Evolutionary conservation across 2,888 invertebrate genomes (phyloP).

Genomic region (Pteria penguin): DNA sequence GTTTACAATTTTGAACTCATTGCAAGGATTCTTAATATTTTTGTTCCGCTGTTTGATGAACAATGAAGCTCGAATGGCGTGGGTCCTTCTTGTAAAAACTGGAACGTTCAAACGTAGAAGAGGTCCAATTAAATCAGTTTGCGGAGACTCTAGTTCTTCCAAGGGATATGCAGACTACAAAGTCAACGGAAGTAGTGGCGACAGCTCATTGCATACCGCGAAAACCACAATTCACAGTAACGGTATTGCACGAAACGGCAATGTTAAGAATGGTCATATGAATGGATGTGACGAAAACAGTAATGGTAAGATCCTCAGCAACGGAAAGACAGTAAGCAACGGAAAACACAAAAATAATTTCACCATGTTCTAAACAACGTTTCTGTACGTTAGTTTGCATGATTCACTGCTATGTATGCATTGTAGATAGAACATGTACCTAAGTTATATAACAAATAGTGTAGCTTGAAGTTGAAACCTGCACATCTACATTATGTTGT

Average conservation of each 20-base stretch:
- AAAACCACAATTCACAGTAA: conserved; percentile 19
- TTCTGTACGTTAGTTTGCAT: not conserved
- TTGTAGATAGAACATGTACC: not conserved
- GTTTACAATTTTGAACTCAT: conserved; percentile 75
- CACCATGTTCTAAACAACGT: not conserved
- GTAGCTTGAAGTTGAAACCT: conserved; percentile 3
- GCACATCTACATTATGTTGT: no score
- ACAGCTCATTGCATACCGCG: conserved; percentile 38
- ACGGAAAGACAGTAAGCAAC: not conserved
- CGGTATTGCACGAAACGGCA: conserved; percentile 9
- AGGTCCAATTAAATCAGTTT: conserved; percentile 62
- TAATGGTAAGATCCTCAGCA: not conserved
- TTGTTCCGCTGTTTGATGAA: conserved; percentile 74
- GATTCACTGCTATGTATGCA: not conserved
- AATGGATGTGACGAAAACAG: conserved; percentile 13
- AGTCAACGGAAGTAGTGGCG: conserved; percentile 51
- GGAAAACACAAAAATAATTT: conserved; percentile 1
- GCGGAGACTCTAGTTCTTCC: conserved; percentile 63
- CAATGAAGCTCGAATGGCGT: conserved; percentile 72
- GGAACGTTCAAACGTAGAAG: conserved; percentile 71
- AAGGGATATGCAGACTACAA: conserved; percentile 55
- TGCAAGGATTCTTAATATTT: conserved; percentile 75
- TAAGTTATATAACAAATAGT: not conserved
- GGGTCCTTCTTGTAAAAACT: conserved; percentile 71
- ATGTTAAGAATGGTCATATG: conserved; percentile 5